phyloP scores from a whole-genome alignment of 2,888 invertebrate genomes.

The Xiphydria camelus region DNA sequence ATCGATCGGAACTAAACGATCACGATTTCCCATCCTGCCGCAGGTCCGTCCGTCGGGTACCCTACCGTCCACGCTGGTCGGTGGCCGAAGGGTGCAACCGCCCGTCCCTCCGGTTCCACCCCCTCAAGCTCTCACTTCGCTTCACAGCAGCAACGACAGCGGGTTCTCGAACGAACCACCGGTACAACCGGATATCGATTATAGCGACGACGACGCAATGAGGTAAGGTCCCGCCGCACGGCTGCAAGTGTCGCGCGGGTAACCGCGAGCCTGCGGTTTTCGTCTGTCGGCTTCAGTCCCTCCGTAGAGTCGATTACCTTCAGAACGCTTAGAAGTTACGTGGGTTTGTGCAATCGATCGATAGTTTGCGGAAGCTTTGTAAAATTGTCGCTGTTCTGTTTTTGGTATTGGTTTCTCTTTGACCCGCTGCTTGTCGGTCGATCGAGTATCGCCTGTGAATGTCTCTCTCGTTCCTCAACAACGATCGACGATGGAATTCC shows the following conservation, averaged over 20 bases:
- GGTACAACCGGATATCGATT: constrained; percentile 85
- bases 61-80: constrained; percentile 51
- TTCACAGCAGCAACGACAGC: constrained; percentile 90
- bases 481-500: too few relatives aligned
- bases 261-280: too few relatives aligned
- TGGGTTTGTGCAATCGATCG: too few relatives aligned
- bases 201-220: constrained; percentile 84
- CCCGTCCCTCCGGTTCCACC: constrained; percentile 55
- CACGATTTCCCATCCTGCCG: too few relatives aligned
- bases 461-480: too few relatives aligned
- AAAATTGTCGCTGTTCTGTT: neutral
- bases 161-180: constrained; percentile 90
- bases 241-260: neutral
- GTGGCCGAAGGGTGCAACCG: constrained; percentile 58
- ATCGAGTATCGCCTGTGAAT: too few relatives aligned
- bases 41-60: constrained; percentile 57
- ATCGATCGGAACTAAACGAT: too few relatives aligned
- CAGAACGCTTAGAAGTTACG: too few relatives aligned
- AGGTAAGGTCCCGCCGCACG: constrained; percentile 61
- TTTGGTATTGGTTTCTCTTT: too few relatives aligned
- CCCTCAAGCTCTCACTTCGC: constrained; percentile 62
- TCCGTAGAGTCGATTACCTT: too few relatives aligned
- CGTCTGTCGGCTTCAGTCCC: too few relatives aligned
- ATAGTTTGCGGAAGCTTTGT: neutral
- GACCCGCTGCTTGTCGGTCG: too few relatives aligned